These are phyloP conservation scores for Musca domestica DNA, from an alignment of 1,140 invertebrate species.

Conservation along the genomic window DNA sequence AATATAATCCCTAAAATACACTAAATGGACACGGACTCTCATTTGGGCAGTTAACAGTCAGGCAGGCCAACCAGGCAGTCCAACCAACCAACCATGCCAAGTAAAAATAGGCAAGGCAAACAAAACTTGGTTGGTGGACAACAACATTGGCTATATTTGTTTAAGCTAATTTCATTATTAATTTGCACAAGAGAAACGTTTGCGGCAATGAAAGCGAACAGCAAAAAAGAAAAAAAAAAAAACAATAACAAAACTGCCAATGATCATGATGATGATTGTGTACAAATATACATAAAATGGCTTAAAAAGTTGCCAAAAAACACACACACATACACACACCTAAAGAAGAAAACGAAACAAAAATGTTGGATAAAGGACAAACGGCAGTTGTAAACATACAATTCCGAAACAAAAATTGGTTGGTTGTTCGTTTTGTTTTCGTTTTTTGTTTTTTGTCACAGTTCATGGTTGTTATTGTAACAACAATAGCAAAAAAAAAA, in stretches of 20 bases:
- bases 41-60: too few species aligned
- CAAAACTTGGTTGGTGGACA: not conserved
- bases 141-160: not conserved
- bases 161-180: conserved; percentile 20
- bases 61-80: too few species aligned
- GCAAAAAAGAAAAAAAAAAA: too few species aligned
- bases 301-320: not conserved
- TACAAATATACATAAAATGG: conserved; percentile 4
- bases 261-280: not conserved
- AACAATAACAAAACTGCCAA: conserved; percentile 4
- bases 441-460: too few species aligned
- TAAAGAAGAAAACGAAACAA: not conserved
- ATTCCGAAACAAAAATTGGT: too few species aligned
- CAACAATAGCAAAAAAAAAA: not conserved
- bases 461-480: not conserved
- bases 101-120: not conserved
- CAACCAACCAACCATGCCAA: too few species aligned
- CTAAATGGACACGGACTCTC: too few species aligned
- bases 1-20: not conserved
- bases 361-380: not conserved
- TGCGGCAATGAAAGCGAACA: not conserved
- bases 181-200: conserved; percentile 5
- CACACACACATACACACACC: too few species aligned
- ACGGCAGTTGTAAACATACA: too few species aligned
- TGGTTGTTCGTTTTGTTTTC: too few species aligned